Base-by-base conservation (phyloP, 2,113 vertebrate species). In the Chaenogobius annularis region DNA sequence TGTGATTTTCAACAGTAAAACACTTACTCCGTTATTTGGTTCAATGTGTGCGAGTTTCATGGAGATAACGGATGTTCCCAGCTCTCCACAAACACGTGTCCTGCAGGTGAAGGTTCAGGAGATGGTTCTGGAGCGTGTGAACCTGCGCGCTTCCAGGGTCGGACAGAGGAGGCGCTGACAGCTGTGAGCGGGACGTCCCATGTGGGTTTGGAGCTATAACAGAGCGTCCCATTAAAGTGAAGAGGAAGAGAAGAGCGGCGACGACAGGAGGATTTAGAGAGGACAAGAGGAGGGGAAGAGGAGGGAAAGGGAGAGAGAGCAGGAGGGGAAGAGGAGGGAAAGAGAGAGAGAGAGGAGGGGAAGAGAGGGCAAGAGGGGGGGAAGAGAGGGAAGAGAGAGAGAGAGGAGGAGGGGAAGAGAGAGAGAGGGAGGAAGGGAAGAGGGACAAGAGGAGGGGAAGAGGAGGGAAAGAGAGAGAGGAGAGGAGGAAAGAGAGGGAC, bases 111-210 rank as follows among this genome's bases (percentile, higher is more conserved):
- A 46, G 37, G 37, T 6, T 3, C 6, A 40, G 37, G 0, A n/a
- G 7, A 52, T 0, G 19, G 6, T 52, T 7, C 3, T 2, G 11
- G 55, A 61, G 11, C 58, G 58, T 61, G 58, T 61, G 58, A 61
- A 61, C 1, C 14, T 9, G 31, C 19, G 35, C 35, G 17, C 19
- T 37, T 40, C 61, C 31, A 40, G 35, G 31, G 61, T n/a, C 61
- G 10, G 61, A 4, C 31, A n/a, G 61, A n/a, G 61, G 35, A 40
- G 61, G 61, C 31, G 61, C 61, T 43, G 61, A 63, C 61, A 63
- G 61, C 61, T 63, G 31, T 19, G 61, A 63, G 61, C 10, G 19
- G 61, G 61, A 40, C 17, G 58, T 35, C 58, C 58, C 58, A 31
- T 12, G 14, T 17, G 7, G 58, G 12, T 23, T 11, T 3, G 10